Evolutionary conservation across 1,140 invertebrate species (phyloP).

Genomic region (honey bee (Apis mellifera)): DNA sequence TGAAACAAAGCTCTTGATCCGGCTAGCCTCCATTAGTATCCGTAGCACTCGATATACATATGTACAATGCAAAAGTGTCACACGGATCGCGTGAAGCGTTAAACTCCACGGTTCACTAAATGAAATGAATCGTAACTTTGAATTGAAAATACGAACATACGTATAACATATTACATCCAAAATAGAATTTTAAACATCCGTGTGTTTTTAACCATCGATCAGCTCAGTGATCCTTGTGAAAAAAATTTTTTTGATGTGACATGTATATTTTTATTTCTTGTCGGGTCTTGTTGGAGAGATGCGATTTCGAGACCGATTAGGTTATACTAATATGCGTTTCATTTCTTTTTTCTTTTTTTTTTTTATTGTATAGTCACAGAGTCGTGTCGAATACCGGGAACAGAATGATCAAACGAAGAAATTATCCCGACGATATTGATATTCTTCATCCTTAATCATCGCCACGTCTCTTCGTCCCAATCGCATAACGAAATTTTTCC

Average conservation of each 20-base stretch:
- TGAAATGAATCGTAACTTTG: neutral
- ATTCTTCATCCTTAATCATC: slow-evolving; percentile 21
- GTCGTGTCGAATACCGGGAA: slow-evolving; percentile 54
- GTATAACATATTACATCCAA: too few relatives aligned
- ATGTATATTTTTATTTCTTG: slow-evolving; percentile 70
- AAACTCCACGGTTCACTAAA: neutral
- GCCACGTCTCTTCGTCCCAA: neutral
- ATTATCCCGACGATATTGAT: neutral
- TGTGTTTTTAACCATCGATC: slow-evolving; percentile 58
- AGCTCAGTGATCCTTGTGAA: slow-evolving; percentile 56
- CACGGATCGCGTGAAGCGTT: slow-evolving; percentile 46
- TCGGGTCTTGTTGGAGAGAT: slow-evolving; percentile 72
- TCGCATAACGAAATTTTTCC: neutral
- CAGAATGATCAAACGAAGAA: too few relatives aligned
- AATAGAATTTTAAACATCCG: slow-evolving; percentile 48
- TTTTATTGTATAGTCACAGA: slow-evolving; percentile 25
- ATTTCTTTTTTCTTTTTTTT: too few relatives aligned
- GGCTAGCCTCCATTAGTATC: slow-evolving; percentile 41
- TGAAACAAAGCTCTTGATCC: slow-evolving; percentile 62
- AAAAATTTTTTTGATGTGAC: slow-evolving; percentile 74
- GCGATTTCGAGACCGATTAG: slow-evolving; percentile 65
- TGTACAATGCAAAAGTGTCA: slow-evolving; percentile 52
- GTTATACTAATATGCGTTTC: slow-evolving; percentile 69
- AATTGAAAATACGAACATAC: neutral
- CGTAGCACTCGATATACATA: slow-evolving; percentile 42